phyloP scores from a whole-genome alignment of 2,888 invertebrate species.

The Eustalomyia histrio region DNA sequence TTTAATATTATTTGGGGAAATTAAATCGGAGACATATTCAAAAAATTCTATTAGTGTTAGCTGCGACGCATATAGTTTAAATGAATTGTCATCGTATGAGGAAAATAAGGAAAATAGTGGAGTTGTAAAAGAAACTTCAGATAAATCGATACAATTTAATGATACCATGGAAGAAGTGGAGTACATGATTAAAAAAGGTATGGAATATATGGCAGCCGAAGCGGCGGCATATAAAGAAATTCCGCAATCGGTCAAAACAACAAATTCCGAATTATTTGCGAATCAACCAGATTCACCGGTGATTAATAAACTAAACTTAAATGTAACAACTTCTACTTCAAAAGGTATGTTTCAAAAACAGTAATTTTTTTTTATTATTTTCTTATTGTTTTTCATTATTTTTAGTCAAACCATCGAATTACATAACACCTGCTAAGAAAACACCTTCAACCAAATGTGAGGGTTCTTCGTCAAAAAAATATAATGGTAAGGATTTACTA shows the following conservation, averaged over 20 bases:
- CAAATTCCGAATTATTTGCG: neutral
- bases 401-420: constrained; percentile 29
- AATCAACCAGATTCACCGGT: constrained; percentile 21
- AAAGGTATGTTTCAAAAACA: constrained; percentile 54
- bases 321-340: constrained; percentile 15
- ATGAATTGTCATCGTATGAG: constrained; percentile 15
- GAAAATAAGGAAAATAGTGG: constrained; percentile 70
- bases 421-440: constrained; percentile 34
- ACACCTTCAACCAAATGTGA: constrained; percentile 8
- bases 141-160: constrained; percentile 76
- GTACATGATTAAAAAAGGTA: constrained; percentile 77
- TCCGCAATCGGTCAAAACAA: neutral
- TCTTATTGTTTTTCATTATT: neutral
- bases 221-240: constrained; percentile 28
- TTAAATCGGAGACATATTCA: constrained; percentile 40
- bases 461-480: constrained; percentile 47
- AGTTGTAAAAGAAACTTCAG: constrained; percentile 29
- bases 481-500: constrained; percentile 63
- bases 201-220: constrained; percentile 74
- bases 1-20: neutral
- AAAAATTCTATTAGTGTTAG: constrained; percentile 12
- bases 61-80: constrained; percentile 26
- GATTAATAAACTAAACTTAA: neutral
- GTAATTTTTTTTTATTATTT: neutral
- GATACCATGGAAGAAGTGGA: constrained; percentile 80